phyloP scores from a whole-genome alignment of 2,113 vertebrate species.

The Gambusia holbrooki region DNA sequence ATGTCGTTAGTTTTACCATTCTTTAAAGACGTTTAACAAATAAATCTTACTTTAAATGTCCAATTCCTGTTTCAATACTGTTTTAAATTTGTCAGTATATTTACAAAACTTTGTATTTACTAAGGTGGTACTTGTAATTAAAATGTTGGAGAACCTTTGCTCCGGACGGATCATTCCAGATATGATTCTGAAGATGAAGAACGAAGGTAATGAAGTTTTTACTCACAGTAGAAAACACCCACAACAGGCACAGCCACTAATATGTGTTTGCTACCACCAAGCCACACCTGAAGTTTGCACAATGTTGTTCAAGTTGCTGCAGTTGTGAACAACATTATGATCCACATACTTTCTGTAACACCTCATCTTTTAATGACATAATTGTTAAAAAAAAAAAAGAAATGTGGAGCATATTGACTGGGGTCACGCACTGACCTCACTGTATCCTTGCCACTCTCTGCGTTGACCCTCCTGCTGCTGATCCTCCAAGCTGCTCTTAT shows the following conservation, averaged over 20 bases:
- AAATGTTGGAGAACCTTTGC: not conserved
- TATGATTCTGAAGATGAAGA: not conserved
- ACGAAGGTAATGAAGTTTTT: too few species aligned
- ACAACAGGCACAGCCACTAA: not conserved
- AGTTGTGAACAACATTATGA: not conserved
- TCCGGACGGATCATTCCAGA: not conserved
- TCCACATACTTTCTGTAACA: not conserved
- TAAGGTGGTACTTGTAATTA: not conserved
- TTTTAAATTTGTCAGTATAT: not conserved
- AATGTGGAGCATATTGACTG: not conserved
- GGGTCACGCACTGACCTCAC: conserved; percentile 65
- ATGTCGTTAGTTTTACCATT: too few species aligned
- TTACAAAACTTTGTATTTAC: not conserved
- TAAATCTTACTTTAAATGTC: not conserved
- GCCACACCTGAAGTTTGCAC: conserved; percentile 10
- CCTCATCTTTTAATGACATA: not conserved
- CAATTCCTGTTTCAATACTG: not conserved
- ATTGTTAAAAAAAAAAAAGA: not conserved
- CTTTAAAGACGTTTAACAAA: not conserved
- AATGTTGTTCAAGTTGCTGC: not conserved
- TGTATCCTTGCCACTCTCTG: conserved; percentile 70
- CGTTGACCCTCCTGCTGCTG: conserved; percentile 75
- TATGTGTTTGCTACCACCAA: not conserved
- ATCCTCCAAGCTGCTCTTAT: conserved; percentile 71
- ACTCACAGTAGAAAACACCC: not conserved